Evolutionary conservation across 2,888 invertebrate species (phyloP).

Genomic region (Nephrotoma guestfalica): DNA sequence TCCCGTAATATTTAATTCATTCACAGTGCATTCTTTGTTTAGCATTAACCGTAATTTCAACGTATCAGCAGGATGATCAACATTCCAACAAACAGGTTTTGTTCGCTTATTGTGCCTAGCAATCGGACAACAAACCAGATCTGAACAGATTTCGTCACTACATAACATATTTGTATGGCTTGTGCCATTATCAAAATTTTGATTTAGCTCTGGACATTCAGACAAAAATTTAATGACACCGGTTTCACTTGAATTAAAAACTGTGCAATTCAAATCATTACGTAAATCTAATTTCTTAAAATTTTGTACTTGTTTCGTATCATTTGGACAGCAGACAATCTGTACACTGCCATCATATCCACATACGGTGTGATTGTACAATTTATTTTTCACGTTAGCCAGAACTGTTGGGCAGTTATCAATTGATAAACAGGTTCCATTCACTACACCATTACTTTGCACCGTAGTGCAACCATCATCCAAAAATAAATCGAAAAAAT

Average conservation of each 20-base stretch:
- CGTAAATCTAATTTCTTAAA: background rate
- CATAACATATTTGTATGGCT: background rate
- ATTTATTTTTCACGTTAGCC: background rate
- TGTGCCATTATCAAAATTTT: background rate
- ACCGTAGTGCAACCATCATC: background rate
- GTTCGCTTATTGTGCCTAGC: background rate
- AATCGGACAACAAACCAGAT: background rate
- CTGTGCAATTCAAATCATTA: background rate
- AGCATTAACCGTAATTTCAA: background rate
- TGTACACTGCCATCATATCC: background rate
- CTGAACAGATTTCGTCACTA: background rate
- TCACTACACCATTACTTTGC: background rate
- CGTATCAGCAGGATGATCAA: background rate
- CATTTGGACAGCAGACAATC: background rate
- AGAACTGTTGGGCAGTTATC: background rate
- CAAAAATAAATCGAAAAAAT: too few relatives aligned
- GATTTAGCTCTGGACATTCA: background rate
- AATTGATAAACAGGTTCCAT: background rate
- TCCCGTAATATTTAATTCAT: background rate
- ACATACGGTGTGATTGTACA: background rate
- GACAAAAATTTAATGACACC: background rate
- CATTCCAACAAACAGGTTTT: background rate
- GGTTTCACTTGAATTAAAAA: background rate
- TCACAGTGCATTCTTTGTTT: background rate
- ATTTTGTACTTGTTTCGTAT: background rate